Base-by-base conservation (phyloP, 1,140 invertebrate species). In the Tetragnatha versicolor region DNA sequence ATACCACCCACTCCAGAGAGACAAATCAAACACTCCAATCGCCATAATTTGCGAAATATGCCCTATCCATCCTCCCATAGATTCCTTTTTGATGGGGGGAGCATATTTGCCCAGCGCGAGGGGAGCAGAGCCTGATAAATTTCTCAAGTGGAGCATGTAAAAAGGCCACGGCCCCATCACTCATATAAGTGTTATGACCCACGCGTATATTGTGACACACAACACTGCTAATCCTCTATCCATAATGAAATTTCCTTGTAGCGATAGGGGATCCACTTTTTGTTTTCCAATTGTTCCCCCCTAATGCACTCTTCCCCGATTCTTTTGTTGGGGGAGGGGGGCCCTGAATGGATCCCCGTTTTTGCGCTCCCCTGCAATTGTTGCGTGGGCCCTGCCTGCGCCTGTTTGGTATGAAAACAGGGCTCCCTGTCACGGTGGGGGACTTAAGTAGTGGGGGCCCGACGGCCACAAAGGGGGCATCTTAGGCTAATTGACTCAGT, bases 111-210 rank as follows among this genome's bases (percentile, higher is more conserved):
- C 25, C 25, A n/a, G n/a, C n/a, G n/a, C n/a, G n/a, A n/a, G n/a
- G n/a, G n/a, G n/a, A n/a, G n/a, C n/a, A n/a, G n/a, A n/a, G n/a
- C n/a, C n/a, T 58, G 60, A 63, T 63, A 39, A 63, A 63, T 63
- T 42, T 12, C 22, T 39, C 12, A 49, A 29, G 25, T 17, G 63
- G 42, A 27, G 42, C 20, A 20, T n/a, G 35, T 49, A 39, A 68
- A 68, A 47, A 27, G 63, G 63, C 63, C 42, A 31, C 63, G 63
- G 49, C 63, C 63, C 63, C 63, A 39, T 68, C 63, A 68, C 63
- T 68, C 63, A 68, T 68, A n/a, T n/a, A 68, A 68, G 63, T 47
- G 63, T 42, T 68, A 45, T 49, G 63, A 68, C 63, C 63, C 63
- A 31, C 17, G 17, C 42, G 29, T 31, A 25, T 33, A 29, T 45